Evolutionary conservation across 2,797 vertebrate species (phyloP).

Genomic region (Adelosebastes latens): DNA sequence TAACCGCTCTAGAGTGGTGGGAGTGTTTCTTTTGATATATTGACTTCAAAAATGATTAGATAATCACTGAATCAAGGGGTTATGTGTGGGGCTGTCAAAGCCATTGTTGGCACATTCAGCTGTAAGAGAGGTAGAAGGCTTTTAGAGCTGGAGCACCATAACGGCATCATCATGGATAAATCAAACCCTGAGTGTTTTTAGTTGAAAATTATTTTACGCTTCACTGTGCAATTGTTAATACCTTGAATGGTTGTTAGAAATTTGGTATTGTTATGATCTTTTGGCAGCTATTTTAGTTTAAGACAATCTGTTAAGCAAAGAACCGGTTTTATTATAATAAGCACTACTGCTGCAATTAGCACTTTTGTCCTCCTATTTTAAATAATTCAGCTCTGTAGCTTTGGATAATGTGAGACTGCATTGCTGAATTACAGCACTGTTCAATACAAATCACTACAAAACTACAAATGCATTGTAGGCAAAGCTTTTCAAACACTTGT

Average conservation of each 20-base stretch:
- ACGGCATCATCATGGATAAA: neutral
- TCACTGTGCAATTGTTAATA: neutral
- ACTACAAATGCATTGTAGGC: neutral
- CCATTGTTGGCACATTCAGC: neutral
- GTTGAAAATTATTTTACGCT: neutral
- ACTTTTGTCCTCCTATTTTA: neutral
- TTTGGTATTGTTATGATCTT: neutral
- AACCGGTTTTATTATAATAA: neutral
- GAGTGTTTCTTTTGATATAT: constrained; percentile 29
- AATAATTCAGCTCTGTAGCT: neutral
- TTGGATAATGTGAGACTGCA: neutral
- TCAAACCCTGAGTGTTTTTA: neutral
- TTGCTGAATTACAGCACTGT: neutral
- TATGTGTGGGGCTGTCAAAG: constrained; percentile 11
- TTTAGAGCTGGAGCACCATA: neutral
- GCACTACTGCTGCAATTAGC: neutral
- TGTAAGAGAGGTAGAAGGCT: neutral
- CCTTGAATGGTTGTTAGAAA: neutral
- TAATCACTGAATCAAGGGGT: constrained; percentile 40
- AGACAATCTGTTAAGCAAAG: neutral
- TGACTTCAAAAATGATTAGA: constrained; percentile 33
- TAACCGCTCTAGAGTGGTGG: constrained; percentile 15
- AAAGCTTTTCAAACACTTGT: neutral
- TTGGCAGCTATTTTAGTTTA: neutral
- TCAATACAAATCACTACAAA: constrained; percentile 5